Evolutionary conservation across 2,797 vertebrate genomes (phyloP), one percentile per base, ranked within the genome.

Genomic region (Lithobates pipiens): DNA sequence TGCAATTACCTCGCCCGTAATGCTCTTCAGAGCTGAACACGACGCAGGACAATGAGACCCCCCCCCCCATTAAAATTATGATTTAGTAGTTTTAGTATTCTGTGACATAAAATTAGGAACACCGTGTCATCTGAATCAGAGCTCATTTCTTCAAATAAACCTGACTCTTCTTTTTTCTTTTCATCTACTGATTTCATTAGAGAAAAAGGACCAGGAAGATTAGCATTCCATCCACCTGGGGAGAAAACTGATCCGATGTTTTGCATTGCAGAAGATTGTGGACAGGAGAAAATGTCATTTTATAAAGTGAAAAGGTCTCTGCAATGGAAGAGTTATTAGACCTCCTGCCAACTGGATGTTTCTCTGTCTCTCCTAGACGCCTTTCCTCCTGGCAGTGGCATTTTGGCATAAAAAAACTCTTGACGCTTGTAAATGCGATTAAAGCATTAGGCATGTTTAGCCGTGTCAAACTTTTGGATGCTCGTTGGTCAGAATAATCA

Each of bases 1-100:
- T 21, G 15, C 21, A 76, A 76, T 76, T 76, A 65, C 76, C 63
- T 15, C 75, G 36, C 75, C 34, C 8, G 23, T 0, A 61, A 25
- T 77, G 23, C 23, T 39, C 23, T 61, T 32, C 23, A 32, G 50
- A 77, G 32, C 23, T 8, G 54, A 77, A n/a, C 63, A 65, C 63
- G 54, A 63, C 15, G 29, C 3, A 54, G 50, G 29, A 57, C 46
- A 23, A 76, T 76, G 50, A 76, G 21, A 36, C 32, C 32, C 32
- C 46, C 32, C 32, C 46, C 54, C 3, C 76, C 76, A 77, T 65
- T 65, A 77, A 9, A 39, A 10, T 8, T 29, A 54, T 42, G 57
- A 77, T 77, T 77, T 77, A 15, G 36, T 65, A 21, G 18, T 63
- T 39, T 77, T 65, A 65, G 76, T 77, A 77, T 77, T 65, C 76